Conservation (phyloP, 1,140 invertebrate genomes). For the Hesperophylax magnus region DNA sequence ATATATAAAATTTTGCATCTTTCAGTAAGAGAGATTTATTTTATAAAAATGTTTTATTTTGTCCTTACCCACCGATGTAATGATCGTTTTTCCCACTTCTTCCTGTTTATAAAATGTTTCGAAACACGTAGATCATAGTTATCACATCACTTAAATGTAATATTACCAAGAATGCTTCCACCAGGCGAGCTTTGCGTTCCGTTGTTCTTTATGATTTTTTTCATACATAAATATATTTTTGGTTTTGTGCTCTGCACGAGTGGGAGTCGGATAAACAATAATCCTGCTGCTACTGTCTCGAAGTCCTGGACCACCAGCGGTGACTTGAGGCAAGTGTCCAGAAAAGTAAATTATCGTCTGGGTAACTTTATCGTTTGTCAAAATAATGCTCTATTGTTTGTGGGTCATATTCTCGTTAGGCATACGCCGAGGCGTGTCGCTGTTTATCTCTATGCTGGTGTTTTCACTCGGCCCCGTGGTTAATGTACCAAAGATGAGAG, state of each 20-base stretch:
- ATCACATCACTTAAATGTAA: no score
- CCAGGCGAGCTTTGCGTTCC: not conserved
- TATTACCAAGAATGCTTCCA: no score
- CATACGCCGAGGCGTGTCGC: constrained; percentile 5
- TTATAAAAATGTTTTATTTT: no score
- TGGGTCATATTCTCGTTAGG: constrained; percentile 12
- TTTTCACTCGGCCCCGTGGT: not conserved
- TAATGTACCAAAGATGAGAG: not conserved
- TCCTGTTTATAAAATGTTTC: no score
- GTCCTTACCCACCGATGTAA: no score
- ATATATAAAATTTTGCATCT: no score
- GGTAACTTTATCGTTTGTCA: constrained; percentile 43
- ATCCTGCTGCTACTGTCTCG: constrained; percentile 18
- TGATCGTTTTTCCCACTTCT: no score
- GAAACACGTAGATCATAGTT: no score
- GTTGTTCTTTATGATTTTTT: not conserved
- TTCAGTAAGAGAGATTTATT: no score
- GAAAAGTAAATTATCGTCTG: constrained; percentile 31
- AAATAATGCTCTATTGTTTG: constrained; percentile 42
- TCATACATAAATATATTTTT: not conserved
- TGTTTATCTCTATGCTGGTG: not conserved
- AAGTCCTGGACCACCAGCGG: constrained; percentile 28
- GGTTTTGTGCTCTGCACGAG: not conserved
- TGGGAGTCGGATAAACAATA: constrained; percentile 26
- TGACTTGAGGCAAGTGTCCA: constrained; percentile 4